Evolutionary conservation across 2,888 invertebrate species (phyloP), one percentile per base, ranked within the genome.

Genomic region (Cenopis cana): DNA sequence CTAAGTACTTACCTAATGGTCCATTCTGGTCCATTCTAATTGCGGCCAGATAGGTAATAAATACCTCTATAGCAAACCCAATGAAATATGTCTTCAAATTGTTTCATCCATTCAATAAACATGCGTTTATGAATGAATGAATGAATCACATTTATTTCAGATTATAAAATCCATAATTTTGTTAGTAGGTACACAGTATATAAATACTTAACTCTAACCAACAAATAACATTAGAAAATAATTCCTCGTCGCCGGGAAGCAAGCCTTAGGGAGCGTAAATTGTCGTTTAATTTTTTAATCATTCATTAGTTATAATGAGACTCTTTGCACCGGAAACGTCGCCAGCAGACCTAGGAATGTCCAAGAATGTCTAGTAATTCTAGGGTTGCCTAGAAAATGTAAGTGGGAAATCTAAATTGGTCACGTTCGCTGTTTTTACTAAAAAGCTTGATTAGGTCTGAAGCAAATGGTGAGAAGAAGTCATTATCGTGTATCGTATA

Each of bases 261-360:
- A 29, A 36, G 33, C 9, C 18, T 14, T 5, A 62, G n/a, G 24
- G 36, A 54, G 38, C 52, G 36, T 54, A 64, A 64, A 38, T 38
- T 5, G 64, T 36, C 38, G 50, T 54, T 54, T 54, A 54, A 10
- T 38, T 64, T 52, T 64, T 64, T 64, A 64, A 54, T 54, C 64
- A 64, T 64, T 64, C 52, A 50, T 61, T 61, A 61, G 64, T 64
- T 64, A 64, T 64, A 64, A 64, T 64, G 64, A 64, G 64, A 14
- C 50, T 36, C 20, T 62, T 6, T 56, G 52, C 64, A 64, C 64
- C 64, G 64, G 64, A 64, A 64, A 54, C 64, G 52, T 24, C 14
- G 20, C 12, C 18, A 14, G 36, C 38, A 64, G 64, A 64, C 10
- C 64, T 54, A 64, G 38, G 64, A 64, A 64, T 54, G 50, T 33